phyloP scores from a whole-genome alignment of 2,888 invertebrate species.

The Ectemnius cavifrons region DNA sequence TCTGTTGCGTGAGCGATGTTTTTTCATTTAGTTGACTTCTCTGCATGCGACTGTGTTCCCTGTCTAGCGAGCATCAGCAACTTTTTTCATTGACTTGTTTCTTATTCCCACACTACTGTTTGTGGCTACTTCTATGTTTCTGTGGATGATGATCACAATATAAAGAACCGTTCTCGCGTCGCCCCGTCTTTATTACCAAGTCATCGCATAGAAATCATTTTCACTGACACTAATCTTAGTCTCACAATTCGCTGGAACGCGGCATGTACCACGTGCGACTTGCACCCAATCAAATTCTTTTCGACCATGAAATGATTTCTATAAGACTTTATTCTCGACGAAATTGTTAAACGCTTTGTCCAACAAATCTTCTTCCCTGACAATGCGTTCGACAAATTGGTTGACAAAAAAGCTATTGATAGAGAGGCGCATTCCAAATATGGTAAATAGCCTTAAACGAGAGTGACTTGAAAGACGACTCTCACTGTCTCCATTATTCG shows the following conservation, averaged over 20 bases:
- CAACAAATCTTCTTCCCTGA: not conserved
- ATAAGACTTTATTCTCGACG: slow-evolving; percentile 25
- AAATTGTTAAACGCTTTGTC: slow-evolving; percentile 31
- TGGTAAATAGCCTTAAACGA: slow-evolving; percentile 10
- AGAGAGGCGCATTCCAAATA: too few relatives aligned
- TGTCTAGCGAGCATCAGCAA: slow-evolving; percentile 52
- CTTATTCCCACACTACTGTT: slow-evolving; percentile 37
- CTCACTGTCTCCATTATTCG: slow-evolving; percentile 44
- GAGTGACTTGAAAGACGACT: slow-evolving; percentile 42
- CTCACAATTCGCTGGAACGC: slow-evolving; percentile 18
- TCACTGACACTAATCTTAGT: slow-evolving; percentile 30
- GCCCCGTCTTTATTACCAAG: slow-evolving; percentile 39
- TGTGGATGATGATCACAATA: slow-evolving; percentile 17
- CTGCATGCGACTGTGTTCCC: slow-evolving; percentile 55
- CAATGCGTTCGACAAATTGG: slow-evolving; percentile 34
- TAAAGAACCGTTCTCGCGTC: slow-evolving; percentile 1
- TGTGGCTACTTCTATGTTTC: slow-evolving; percentile 43
- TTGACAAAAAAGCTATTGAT: not conserved
- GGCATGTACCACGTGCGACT: slow-evolving; percentile 32
- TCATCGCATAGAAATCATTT: slow-evolving; percentile 61
- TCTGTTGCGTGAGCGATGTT: slow-evolving; percentile 43
- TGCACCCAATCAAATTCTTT: slow-evolving; percentile 17
- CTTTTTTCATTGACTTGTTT: slow-evolving; percentile 45
- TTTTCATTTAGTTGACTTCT: slow-evolving; percentile 23
- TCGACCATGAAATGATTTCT: slow-evolving; percentile 51